phyloP scores from a whole-genome alignment of 1,140 invertebrate genomes.

The Drosophila eugracilis region DNA sequence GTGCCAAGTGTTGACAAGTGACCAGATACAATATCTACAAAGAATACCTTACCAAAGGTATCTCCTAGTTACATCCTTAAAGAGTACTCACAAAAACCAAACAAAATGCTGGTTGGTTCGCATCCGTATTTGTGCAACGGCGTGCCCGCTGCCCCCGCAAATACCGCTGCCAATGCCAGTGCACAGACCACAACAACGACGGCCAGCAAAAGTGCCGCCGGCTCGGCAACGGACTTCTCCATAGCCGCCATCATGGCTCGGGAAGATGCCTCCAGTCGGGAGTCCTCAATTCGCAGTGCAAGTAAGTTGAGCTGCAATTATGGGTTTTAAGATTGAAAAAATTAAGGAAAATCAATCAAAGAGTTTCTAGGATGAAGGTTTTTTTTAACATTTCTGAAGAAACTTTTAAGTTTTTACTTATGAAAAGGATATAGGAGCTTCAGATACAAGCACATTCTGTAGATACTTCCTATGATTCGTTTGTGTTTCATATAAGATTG shows the following conservation, averaged over 20 bases:
- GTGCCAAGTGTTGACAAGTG: constrained; percentile 58
- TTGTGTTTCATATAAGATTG: not conserved
- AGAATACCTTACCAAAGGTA: constrained; percentile 5
- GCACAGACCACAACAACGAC: constrained; percentile 62
- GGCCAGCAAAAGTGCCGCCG: constrained; percentile 80
- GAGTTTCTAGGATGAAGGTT: too few species aligned
- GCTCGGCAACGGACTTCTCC: constrained; percentile 94
- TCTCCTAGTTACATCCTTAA: not conserved
- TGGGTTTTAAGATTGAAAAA: too few species aligned
- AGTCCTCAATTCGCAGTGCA: constrained; percentile 84
- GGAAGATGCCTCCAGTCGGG: constrained; percentile 87
- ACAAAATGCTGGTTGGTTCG: constrained; percentile 80
- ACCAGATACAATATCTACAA: constrained; percentile 25
- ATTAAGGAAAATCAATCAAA: too few species aligned
- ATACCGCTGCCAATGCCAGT: constrained; percentile 32
- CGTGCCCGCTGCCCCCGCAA: constrained; percentile 59
- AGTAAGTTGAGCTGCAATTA: constrained; percentile 74
- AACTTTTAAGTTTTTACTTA: too few species aligned
- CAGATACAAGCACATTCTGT: not conserved
- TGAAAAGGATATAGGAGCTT: not conserved
- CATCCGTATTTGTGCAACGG: constrained; percentile 84
- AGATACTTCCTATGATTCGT: not conserved
- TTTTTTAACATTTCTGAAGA: too few species aligned
- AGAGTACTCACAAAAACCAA: constrained; percentile 21
- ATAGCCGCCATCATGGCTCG: constrained; percentile 96